Base-by-base conservation (phyloP, 2,113 vertebrate species). In the Apteryx owenii region DNA sequence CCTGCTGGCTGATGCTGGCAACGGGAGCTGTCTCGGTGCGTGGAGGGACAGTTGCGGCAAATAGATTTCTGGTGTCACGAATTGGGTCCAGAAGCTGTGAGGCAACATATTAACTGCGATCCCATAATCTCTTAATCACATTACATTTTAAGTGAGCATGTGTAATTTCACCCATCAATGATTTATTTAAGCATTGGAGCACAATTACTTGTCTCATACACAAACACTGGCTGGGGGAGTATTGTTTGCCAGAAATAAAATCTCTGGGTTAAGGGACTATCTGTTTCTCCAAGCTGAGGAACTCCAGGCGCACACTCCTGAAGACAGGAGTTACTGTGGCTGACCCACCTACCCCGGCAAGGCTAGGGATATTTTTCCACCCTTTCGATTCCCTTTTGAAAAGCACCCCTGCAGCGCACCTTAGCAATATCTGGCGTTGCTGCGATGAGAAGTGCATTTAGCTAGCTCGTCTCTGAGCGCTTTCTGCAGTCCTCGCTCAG, bases 61-160 rank as follows among this genome's bases (percentile, higher is more conserved):
- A 98, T 95, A 89, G 96, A 98, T 98, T 98, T 96, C 97, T 97
- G 95, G 96, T 98, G 97, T 98, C 98, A 98, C 93, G 97, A 96
- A 97, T 90, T 95, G 97, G 97, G 97, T 97, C 97, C 97, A 97
- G 95, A 95, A 98, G 97, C 97, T 97, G 97, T 81, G 95, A 98
- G 97, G 97, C 97, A 95, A 97, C 98, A 95, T 98, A 98, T 98
- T 98, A 98, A 97, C 97, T 97, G 97, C 98, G 98, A 98, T 98
- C 98, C 98, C 98, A 95, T 98, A 98, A 98, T 98, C 98, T 98
- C 96, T 98, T 98, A 98, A 98, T 98, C 98, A 98, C 98, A 98
- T 98, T 98, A 98, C 97, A 92, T 98, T 97, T 98, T 98, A 98
- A 98, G 97, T 98, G 98, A 98, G 98, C 98, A 97, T 97, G 98